Evolutionary conservation across 2,113 vertebrate species (phyloP), one percentile per base, ranked within the genome.

Genomic region (Ptilorrhoa leucosticta): DNA sequence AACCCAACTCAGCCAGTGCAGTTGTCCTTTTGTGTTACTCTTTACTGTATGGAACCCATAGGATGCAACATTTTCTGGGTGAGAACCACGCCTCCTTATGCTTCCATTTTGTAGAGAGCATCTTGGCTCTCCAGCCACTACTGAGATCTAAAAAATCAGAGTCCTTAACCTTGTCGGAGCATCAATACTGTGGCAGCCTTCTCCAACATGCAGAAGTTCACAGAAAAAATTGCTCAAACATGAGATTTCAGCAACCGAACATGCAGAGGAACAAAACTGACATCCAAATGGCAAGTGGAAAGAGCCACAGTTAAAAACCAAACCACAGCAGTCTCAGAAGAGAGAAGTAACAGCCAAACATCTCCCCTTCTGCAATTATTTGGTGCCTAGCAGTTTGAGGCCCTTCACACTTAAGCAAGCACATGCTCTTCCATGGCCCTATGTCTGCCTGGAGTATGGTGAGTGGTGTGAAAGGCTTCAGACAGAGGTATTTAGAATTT

Each of bases 271-370:
- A 93, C 79, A 92, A 96, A 97, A 92, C 85, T 4, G 58, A 93
- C 92, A 95, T 90, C 90, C 92, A 97, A 97, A 96, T 88, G 89
- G 89, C 82, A 97, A 96, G 82, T 81, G 72, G 96, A 96, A 96
- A 95, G 94, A 93, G 70, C 68, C 97, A 96, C 95, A 93, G 96
- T 97, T 97, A 95, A 97, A 83, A 95, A 90, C 76, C 93, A 97
- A 97, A 97, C 96, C 95, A 97, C 95, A 96, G 86, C 72, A 94
- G 88, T 94, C 93, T 94, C 79, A 96, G 96, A 97, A 97, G 83
- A 89, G 90, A 97, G 95, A 98, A 97, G 96, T 96, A 96, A 85
- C 92, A 86, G 84, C 51, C 71, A 65, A 83, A 35, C 15, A 71
- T 40, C 56, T 86, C 80, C 30, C 20, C 4, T 60, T 73, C 56